These are phyloP conservation scores for Nematopogon swammerdamellus DNA, from an alignment of 2,888 invertebrate species.

Conservation along the genomic window DNA sequence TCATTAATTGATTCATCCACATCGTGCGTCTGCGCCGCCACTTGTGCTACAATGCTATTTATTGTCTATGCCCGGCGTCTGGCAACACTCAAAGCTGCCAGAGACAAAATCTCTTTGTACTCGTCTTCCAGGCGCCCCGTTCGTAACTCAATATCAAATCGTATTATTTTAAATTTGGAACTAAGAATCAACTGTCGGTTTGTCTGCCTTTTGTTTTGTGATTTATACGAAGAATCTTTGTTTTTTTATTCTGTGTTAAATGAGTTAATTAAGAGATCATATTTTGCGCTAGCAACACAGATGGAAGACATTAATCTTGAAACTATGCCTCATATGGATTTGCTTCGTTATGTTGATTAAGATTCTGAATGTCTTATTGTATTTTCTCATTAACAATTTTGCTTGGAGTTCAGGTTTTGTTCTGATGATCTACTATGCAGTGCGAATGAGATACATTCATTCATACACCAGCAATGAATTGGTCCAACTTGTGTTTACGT, in stretches of 20 bases:
- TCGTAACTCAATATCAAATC: constrained; percentile 36
- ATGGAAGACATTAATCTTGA: not conserved
- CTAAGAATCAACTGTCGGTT: not conserved
- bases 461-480: no score
- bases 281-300: not conserved
- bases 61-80: constrained; percentile 51
- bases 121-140: constrained; percentile 48
- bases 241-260: not conserved
- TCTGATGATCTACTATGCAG: no score
- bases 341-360: not conserved
- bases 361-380: no score
- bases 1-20: constrained; percentile 51
- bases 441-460: no score
- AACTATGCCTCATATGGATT: not conserved
- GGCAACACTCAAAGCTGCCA: constrained; percentile 43
- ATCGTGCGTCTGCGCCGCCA: constrained; percentile 40
- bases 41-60: constrained; percentile 40
- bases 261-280: not conserved
- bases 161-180: not conserved
- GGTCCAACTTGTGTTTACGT: no score
- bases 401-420: no score
- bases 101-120: constrained; percentile 55
- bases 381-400: no score
- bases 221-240: not conserved
- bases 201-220: not conserved